Base-by-base conservation (phyloP, 2,797 vertebrate species). In the Megalops cyprinoides region DNA sequence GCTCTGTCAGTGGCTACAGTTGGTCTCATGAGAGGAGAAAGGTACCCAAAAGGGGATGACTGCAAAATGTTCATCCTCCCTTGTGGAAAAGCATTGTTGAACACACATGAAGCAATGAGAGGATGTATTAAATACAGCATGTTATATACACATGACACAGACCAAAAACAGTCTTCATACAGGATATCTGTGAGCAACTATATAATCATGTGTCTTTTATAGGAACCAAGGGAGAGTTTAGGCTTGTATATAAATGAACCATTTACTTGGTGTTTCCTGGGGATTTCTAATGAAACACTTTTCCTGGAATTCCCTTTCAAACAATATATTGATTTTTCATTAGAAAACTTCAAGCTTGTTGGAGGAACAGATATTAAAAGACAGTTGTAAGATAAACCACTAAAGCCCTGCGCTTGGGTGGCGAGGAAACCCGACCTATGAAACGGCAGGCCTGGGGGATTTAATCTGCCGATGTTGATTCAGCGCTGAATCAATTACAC, bases 11-110 rank as follows among this genome's bases (percentile, higher is more conserved):
- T 25, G 10, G 37, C 69, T 39, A n/a, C 23, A n/a, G 1, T 6
- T 46, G 6, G 18, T 44, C 39, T 9, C 37, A 15, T 25, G 37
- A n/a, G n/a, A n/a, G n/a, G n/a, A n/a, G n/a, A n/a, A n/a, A n/a
- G n/a, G n/a, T n/a, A n/a, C n/a, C n/a, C n/a, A n/a, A n/a, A n/a
- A n/a, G 31, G 83, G 60, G 0, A 4, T 90, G 76, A 55, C 60
- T 0, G 75, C 86, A 49, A 92, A 89, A 49, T 94, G 95, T 77
- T 92, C 12, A 94, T 95, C 79, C 83, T 95, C 20, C 94, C 94
- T 3, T 95, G 94, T 20, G 94, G 95, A 55, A 95, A 96, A n/a
- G n/a, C n/a, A n/a, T n/a, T n/a, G n/a, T n/a, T 1, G 94, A 95
- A 31, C 90, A 95, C 82, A 93, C 95, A 85, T 80, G 95, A 53